phyloP scores from a whole-genome alignment of 2,113 vertebrate genomes.

The Podilymbus podiceps region DNA sequence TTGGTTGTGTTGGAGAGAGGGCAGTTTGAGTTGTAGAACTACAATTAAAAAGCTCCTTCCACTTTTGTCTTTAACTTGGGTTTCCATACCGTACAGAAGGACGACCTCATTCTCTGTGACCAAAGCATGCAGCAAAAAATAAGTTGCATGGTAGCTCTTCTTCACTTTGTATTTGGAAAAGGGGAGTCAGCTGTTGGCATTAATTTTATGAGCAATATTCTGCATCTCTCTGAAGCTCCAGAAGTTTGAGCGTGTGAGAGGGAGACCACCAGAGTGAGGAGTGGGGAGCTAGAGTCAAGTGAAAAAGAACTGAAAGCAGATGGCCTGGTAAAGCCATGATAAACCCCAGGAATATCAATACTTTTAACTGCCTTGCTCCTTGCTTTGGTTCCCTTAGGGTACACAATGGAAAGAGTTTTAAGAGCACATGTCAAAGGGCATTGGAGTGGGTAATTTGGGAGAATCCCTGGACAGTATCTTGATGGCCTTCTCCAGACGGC shows the following conservation, averaged over 20 bases:
- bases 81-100: background rate
- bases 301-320: background rate
- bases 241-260: background rate
- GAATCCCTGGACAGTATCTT: background rate
- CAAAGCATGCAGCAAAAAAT: background rate
- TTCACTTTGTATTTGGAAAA: background rate
- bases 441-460: background rate
- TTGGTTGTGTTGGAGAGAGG: accelerated
- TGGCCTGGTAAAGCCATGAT: background rate
- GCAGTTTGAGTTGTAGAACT: background rate
- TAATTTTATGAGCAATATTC: background rate
- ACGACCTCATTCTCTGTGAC: background rate
- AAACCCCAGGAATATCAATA: background rate
- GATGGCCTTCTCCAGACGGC: background rate
- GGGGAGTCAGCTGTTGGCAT: background rate
- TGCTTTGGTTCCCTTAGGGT: background rate
- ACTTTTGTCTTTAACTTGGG: background rate
- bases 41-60: background rate
- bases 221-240: background rate
- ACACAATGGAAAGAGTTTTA: background rate
- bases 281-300: accelerated
- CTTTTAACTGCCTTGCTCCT: background rate
- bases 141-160: background rate
- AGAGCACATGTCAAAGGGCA: background rate
- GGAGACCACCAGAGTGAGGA: accelerated